These are phyloP conservation scores for Shinisaurus crocodilurus DNA, from an alignment of 2,113 vertebrate species.

Conservation along the genomic window DNA sequence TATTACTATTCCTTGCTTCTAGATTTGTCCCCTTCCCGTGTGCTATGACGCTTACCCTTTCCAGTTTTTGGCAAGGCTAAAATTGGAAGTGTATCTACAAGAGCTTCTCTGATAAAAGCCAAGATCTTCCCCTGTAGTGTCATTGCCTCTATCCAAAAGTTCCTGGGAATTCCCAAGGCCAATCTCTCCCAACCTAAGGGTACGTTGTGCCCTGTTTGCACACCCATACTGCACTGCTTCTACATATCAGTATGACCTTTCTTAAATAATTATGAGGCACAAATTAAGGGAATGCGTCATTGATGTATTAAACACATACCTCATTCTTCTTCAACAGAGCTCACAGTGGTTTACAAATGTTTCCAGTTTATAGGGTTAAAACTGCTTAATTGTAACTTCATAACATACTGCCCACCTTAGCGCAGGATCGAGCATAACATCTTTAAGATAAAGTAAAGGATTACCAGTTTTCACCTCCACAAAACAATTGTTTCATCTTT, in stretches of 20 bases:
- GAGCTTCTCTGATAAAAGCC: background rate
- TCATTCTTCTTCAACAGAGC: background rate
- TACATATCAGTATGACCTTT: background rate
- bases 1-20: background rate
- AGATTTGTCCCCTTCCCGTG: background rate
- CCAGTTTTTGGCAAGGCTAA: background rate
- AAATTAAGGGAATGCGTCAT: background rate
- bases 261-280: background rate
- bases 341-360: background rate
- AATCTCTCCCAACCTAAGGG: background rate
- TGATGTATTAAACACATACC: background rate
- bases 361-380: background rate
- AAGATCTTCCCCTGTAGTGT: background rate
- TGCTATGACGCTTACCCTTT: background rate
- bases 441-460: background rate
- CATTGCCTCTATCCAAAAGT: background rate
- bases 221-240: background rate
- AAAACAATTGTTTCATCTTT: no score
- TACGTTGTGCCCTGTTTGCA: background rate
- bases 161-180: background rate
- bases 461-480: no score
- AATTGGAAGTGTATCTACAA: background rate
- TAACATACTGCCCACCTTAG: no score
- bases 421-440: background rate
- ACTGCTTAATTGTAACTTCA: background rate